Percentiles rank a stretch among this genome's conserved stretches.
Evolutionary conservation across 2,797 vertebrate genomes (phyloP).

Genomic region (Falco novaeseelandiae): DNA sequence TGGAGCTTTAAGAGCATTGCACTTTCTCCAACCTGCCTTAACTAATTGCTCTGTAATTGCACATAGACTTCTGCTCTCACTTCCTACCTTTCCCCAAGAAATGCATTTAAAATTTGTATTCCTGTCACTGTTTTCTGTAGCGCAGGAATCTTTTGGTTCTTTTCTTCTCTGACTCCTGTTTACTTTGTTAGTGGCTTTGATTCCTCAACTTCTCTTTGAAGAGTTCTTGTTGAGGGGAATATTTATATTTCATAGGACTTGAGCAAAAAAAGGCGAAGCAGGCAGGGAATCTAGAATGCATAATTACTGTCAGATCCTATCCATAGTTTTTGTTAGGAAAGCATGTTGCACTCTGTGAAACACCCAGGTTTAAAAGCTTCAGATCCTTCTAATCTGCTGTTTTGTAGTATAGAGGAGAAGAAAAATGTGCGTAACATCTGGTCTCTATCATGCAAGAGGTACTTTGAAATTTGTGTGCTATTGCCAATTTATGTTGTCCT

Average conservation of each 20-base stretch:
- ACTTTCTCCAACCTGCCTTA: neutral
- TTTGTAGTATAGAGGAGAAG: rapidly evolving
- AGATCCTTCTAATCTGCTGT: neutral
- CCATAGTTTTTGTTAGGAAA: neutral
- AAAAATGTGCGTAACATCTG: neutral
- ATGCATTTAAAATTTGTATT: neutral
- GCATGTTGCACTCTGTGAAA: neutral
- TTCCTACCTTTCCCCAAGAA: neutral
- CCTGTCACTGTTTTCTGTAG: neutral
- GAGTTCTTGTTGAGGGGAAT: neutral
- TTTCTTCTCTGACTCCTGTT: neutral
- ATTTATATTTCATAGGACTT: neutral
- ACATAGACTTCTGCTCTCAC: neutral
- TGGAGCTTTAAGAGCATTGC: neutral
- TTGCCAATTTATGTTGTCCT: neutral
- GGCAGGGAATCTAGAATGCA: neutral
- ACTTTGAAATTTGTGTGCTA: neutral
- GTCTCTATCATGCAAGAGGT: neutral
- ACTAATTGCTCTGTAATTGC: neutral
- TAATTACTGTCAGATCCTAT: neutral
- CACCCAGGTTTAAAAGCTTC: neutral
- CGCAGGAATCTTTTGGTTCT: neutral
- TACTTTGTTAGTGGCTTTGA: neutral
- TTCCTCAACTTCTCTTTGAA: neutral
- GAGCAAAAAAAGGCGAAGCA: neutral